Evolutionary conservation across 2,797 vertebrate genomes (phyloP), one percentile per base, ranked within the genome.

Genomic region (Hypotaenidia philippensis): DNA sequence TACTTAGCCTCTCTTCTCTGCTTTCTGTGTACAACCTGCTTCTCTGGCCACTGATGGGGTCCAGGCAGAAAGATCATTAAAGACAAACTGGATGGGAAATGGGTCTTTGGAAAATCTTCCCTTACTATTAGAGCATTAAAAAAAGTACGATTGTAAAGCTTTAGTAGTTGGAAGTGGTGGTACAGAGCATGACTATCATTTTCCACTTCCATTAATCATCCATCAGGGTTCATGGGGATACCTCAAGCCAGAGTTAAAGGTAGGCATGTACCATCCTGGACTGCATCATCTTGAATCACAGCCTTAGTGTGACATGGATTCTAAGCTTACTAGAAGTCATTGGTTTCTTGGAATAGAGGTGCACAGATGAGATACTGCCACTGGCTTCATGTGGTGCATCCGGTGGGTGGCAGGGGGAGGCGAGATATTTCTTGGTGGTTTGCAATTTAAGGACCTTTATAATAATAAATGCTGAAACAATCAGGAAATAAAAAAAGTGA

Each of bases 171-270:
- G 68, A 34, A 59, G 18, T 13, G 59, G 47, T 29, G 27, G 47
- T 50, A 29, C 13, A 40, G 50, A 77, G 36, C 14, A 9, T 29
- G 49, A 18, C 31, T 55, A 3, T 71, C 5, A 6, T 89, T 90
- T 88, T 87, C 55, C 20, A 36, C 38, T 53, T 50, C 55, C 17
- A 8, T 74, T 80, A 38, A 38, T 85, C 29, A 83, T 87, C 6
- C 6, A 1, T 2, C 1, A 3, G 45, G 27, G 9, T 83, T 91
- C n/a, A 13, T 4, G 1, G 2, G 25, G 36, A 21, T 64, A 44
- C 31, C 50, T 77, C 32, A 68, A 56, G 44, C 56, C 20, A 23
- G 23, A 19, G 36, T 38, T 76, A 55, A 83, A 72, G 31, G 9
- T 52, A 21, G 64, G 20, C 36, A 9, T 22, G 31, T 89, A 52